These are phyloP conservation scores for Archilochus colubris DNA, from an alignment of 2,113 vertebrate genomes.

Conservation along the genomic window DNA sequence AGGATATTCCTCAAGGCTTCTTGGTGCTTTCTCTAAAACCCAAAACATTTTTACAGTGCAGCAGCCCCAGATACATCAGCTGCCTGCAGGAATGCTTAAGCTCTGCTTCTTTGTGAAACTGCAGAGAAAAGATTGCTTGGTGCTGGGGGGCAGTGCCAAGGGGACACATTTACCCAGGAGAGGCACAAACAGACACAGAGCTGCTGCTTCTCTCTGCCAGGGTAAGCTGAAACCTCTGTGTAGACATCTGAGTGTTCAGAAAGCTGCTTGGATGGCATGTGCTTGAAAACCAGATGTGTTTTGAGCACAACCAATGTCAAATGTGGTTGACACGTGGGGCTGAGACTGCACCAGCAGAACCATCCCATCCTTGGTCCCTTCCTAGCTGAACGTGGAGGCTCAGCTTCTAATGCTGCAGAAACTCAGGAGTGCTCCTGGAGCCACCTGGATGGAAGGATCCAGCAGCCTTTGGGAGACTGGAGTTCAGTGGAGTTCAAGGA, in stretches of 20 bases:
- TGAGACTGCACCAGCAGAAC: background rate
- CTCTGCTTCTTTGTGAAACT: background rate
- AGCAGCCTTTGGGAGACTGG: background rate
- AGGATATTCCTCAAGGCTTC: conserved; percentile 27
- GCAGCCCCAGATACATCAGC: background rate
- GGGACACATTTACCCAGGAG: background rate
- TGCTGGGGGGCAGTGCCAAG: background rate
- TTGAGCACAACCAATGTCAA: background rate
- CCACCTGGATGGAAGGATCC: no score
- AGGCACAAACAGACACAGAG: background rate
- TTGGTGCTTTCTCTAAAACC: conserved; percentile 11
- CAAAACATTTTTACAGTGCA: background rate
- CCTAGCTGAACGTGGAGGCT: background rate
- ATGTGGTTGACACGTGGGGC: background rate
- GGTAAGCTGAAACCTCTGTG: background rate
- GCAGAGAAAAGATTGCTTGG: background rate
- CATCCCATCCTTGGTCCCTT: background rate
- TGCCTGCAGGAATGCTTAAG: background rate
- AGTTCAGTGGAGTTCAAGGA: background rate
- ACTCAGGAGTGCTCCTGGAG: background rate
- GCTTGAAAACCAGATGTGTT: background rate
- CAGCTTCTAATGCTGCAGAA: background rate
- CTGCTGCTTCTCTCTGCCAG: background rate
- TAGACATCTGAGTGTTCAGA: background rate
- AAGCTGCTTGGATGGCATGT: background rate